phyloP scores from a whole-genome alignment of 2,797 vertebrate genomes.

The Lacerta agilis region DNA sequence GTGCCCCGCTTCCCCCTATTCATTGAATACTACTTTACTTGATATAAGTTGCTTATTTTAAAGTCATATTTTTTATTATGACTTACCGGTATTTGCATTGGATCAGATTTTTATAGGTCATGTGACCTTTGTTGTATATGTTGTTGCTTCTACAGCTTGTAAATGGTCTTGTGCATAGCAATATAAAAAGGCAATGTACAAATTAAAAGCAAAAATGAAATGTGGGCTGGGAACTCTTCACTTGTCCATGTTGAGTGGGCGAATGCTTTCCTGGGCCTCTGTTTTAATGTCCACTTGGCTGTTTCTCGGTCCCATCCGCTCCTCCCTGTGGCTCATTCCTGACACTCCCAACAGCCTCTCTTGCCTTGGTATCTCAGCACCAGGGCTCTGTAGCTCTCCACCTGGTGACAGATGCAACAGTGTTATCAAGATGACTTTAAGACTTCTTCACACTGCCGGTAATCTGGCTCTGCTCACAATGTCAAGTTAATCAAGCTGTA shows the following conservation, averaged over 20 bases:
- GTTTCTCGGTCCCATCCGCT: neutral
- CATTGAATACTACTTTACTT: too few relatives aligned
- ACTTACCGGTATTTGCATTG: too few relatives aligned
- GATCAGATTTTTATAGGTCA: too few relatives aligned
- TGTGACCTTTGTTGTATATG: too few relatives aligned
- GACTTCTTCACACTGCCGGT: neutral
- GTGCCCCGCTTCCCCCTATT: too few relatives aligned
- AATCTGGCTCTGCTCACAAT: neutral
- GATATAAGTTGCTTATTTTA: too few relatives aligned
- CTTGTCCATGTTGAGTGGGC: neutral
- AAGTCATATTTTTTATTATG: too few relatives aligned
- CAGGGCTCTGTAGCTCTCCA: neutral
- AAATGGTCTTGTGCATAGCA: too few relatives aligned
- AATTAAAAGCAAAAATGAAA: too few relatives aligned
- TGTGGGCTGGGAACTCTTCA: too few relatives aligned
- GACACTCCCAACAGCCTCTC: neutral
- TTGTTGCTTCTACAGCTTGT: too few relatives aligned
- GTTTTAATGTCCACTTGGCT: neutral
- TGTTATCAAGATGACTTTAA: conserved; percentile 35
- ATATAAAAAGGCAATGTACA: too few relatives aligned
- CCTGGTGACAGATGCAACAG: neutral
- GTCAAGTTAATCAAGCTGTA: conserved; percentile 16
- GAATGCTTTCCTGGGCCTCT: neutral
- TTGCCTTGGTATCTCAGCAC: neutral
- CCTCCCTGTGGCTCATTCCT: neutral